Conservation (phyloP, 37 sponge, comb jelly and placozoan genomes). For the Halichondria panicea region DNA sequence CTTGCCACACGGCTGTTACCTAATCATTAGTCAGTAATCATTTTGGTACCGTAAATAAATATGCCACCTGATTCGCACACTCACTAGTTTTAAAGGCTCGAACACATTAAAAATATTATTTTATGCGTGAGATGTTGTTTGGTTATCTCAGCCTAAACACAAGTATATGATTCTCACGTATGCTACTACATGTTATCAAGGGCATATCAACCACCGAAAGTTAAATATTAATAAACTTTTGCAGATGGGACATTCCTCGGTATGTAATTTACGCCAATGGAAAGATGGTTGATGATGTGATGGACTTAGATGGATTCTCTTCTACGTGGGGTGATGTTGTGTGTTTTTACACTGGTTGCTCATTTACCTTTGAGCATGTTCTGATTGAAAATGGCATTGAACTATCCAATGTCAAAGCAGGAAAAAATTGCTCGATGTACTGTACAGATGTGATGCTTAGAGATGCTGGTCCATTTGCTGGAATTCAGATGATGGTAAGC, state of each 20-base stretch:
- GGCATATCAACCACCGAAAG: too few relatives aligned
- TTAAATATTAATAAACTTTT: too few relatives aligned
- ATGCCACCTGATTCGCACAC: too few relatives aligned
- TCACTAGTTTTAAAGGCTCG: too few relatives aligned
- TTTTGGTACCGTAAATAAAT: too few relatives aligned
- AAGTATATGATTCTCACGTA: neutral
- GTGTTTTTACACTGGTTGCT: conserved; percentile 92
- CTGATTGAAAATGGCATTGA: conserved; percentile 54
- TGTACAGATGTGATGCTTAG: conserved; percentile 54
- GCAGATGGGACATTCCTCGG: conserved; percentile 73
- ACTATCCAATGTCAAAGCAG: conserved; percentile 31
- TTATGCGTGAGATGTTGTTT: too few relatives aligned
- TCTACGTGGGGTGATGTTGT: conserved; percentile 66
- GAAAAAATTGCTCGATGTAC: conserved; percentile 67
- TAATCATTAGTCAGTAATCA: too few relatives aligned
- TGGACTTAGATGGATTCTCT: conserved; percentile 44
- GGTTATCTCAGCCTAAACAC: neutral
- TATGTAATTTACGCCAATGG: conserved; percentile 67
- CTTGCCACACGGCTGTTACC: too few relatives aligned
- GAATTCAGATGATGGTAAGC: conserved; percentile 59
- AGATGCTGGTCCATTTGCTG: conserved; percentile 39
- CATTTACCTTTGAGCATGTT: conserved; percentile 80
- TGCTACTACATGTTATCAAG: too few relatives aligned
- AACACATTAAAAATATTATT: too few relatives aligned
- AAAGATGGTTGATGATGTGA: conserved; percentile 25